Evolutionary conservation across 2,113 vertebrate genomes (phyloP), one percentile per base, ranked within the genome.

Genomic region (Salminus brasiliensis): DNA sequence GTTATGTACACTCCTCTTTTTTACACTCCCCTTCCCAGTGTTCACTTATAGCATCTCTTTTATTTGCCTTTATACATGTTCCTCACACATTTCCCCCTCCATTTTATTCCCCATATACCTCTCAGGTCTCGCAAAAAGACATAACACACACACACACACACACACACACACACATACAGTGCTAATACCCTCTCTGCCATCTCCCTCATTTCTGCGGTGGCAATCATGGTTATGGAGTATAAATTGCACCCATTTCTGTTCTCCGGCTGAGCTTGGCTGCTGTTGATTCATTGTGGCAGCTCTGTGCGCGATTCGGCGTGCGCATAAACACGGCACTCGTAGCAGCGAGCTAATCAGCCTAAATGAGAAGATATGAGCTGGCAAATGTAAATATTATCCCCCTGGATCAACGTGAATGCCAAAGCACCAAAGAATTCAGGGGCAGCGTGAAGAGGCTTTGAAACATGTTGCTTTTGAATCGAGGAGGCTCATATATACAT

Each of bases 361-460:
- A 9, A 65, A 32, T 27, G 32, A 47, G 13, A 65, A 3, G 39
- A 74, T 57, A 73, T 60, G n/a, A 60, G 53, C 36, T 74, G 53
- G 25, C 55, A 60, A 63, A 30, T 63, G 39, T 63, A 74, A 74
- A 74, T 49, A 75, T 49, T 52, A 75, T 36, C n/a, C n/a, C 30
- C 62, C 45, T 30, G 41, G 59, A 75, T 27, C n/a, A 65, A 12
- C n/a, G 49, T 13, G 55, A 25, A 75, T 9, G 23, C 29, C 39
- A 25, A 32, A 15, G 41, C 25, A 29, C 3, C 27, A 6, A 63
- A 63, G 27, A 15, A 32, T 34, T n/a, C 30, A 34, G 27, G 27
- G 21, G 3, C 16, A 32, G 4, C 21, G 10, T 21, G 6, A 29
- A 13, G 23, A 29, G 30, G 32, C 16, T 18, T 9, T 29, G 60